Percentiles rank a stretch among this genome's conserved stretches.
These are phyloP conservation scores for Nyctibius grandis DNA, from an alignment of 2,797 vertebrate genomes.

Conservation along the genomic window DNA sequence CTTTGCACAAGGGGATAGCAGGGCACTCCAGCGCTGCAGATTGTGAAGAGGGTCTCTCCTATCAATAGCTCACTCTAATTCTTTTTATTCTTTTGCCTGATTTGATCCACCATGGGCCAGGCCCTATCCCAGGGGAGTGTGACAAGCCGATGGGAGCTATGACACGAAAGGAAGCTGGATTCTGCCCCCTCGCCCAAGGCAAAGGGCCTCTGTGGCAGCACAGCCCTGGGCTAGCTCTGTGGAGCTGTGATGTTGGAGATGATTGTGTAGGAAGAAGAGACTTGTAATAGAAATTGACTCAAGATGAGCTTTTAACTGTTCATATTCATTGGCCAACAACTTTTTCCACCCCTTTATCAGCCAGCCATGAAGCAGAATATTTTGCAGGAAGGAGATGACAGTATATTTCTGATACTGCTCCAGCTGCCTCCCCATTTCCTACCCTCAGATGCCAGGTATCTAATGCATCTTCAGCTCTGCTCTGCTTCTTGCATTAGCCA, in stretches of 20 bases:
- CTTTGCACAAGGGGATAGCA: background rate
- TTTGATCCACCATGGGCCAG: background rate
- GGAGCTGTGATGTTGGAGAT: background rate
- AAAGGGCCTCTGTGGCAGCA: background rate
- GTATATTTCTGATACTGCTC: background rate
- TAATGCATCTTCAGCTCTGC: background rate
- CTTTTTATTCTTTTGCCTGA: background rate
- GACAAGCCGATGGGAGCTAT: background rate
- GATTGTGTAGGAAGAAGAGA: background rate
- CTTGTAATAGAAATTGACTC: background rate
- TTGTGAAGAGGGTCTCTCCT: background rate
- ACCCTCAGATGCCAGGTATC: background rate
- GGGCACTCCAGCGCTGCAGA: background rate
- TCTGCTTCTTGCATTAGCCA: background rate
- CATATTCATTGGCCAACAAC: fast-evolving
- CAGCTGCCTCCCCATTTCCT: background rate
- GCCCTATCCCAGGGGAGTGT: fast-evolving
- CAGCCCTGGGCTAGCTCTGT: background rate
- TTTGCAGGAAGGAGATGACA: background rate
- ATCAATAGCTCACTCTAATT: fast-evolving
- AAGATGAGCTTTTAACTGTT: background rate
- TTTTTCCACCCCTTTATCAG: background rate
- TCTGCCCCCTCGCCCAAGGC: background rate
- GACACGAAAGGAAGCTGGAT: background rate
- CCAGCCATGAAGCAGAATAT: background rate